Evolutionary conservation across 2,888 invertebrate genomes (phyloP).

Genomic region (Eristalinus aeneus): DNA sequence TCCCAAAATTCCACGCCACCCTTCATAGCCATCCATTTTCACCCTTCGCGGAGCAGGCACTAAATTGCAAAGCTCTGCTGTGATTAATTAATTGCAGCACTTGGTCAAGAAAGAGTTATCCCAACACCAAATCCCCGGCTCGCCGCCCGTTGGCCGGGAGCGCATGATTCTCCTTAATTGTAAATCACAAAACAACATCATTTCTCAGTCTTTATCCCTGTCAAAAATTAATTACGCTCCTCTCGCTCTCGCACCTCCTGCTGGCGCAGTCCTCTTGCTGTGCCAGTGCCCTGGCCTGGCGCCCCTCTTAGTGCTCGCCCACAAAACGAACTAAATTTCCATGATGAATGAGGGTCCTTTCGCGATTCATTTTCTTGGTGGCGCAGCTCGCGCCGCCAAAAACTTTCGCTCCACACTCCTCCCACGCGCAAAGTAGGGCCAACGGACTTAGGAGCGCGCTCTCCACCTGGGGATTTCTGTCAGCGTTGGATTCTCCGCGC

Average conservation of each 20-base stretch:
- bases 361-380: slow-evolving; percentile 12
- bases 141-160: neutral
- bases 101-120: slow-evolving; percentile 14
- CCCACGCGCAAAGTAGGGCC: neutral
- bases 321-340: neutral
- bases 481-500: neutral
- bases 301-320: neutral
- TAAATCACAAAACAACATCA: slow-evolving; percentile 17
- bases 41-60: slow-evolving; percentile 1
- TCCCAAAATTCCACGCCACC: neutral
- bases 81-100: slow-evolving; percentile 17
- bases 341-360: slow-evolving; percentile 37
- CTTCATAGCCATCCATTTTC: slow-evolving; percentile 2
- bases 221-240: slow-evolving; percentile 48
- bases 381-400: neutral
- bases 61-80: slow-evolving; percentile 17
- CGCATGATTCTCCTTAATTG: slow-evolving; percentile 4
- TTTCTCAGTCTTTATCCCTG: slow-evolving; percentile 33
- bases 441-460: slow-evolving; percentile 16
- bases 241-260: neutral
- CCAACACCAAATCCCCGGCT: neutral
- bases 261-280: no score
- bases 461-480: slow-evolving; percentile 39
- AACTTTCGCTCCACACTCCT: neutral
- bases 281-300: neutral